Evolutionary conservation across 2,113 vertebrate species (phyloP).

Genomic region (Drymodes brunneopygia): DNA sequence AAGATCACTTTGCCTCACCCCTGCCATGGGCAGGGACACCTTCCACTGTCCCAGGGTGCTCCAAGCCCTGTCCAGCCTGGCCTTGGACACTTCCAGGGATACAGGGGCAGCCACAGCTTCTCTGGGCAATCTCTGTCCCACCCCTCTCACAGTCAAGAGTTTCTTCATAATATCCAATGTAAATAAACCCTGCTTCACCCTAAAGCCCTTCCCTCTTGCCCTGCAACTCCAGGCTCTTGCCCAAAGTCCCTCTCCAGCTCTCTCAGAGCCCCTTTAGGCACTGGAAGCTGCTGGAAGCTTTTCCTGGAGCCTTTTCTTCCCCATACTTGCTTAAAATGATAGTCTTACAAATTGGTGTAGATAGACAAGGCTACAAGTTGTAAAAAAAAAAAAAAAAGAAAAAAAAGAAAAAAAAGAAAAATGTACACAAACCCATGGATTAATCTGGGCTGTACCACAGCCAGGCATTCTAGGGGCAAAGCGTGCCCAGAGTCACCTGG

Average conservation of each 20-base stretch:
- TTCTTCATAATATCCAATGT: not conserved
- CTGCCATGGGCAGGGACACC: not conserved
- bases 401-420: too few species aligned
- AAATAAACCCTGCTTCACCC: not conserved
- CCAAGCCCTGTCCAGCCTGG: fast-evolving
- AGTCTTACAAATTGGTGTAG: not conserved
- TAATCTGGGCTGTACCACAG: not conserved
- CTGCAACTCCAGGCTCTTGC: not conserved
- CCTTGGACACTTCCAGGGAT: not conserved
- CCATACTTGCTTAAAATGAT: not conserved
- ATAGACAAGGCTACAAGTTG: too few species aligned
- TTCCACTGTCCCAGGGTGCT: fast-evolving
- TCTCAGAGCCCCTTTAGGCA: not conserved
- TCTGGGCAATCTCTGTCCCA: not conserved
- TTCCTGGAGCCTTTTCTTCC: not conserved
- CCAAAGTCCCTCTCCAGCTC: not conserved
- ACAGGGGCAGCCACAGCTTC: not conserved
- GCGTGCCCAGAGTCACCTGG: not conserved
- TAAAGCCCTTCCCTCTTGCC: not conserved
- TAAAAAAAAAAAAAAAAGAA: not conserved
- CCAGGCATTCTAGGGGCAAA: not conserved
- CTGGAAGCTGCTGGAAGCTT: not conserved
- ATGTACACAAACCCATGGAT: not conserved
- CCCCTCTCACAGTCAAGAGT: too few species aligned
- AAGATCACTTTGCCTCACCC: not conserved